Percentiles rank a stretch among this genome's conserved stretches.
phyloP scores from a whole-genome alignment of 2,113 vertebrate species.

The Acrocephalus arundinaceus region DNA sequence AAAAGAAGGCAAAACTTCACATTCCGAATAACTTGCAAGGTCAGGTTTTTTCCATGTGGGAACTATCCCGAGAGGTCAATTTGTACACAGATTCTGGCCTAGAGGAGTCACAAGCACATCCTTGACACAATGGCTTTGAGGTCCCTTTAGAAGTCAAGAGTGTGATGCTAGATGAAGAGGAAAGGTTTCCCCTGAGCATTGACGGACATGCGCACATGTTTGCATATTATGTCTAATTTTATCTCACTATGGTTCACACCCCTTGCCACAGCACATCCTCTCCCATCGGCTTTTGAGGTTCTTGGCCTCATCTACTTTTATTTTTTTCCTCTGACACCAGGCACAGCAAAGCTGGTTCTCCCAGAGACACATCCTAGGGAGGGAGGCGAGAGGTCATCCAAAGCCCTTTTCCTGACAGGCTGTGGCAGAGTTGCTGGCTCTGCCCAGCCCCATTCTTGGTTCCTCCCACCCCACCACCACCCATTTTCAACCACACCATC shows the following conservation, averaged over 20 bases:
- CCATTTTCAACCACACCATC: background rate
- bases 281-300: background rate
- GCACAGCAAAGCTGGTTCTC: background rate
- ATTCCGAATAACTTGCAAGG: background rate
- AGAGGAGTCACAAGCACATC: background rate
- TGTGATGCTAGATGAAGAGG: accelerated
- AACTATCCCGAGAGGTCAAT: background rate
- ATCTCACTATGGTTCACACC: background rate
- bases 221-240: background rate
- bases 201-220: accelerated
- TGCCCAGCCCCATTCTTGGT: background rate
- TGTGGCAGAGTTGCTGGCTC: background rate
- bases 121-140: background rate
- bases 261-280: background rate
- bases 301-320: background rate
- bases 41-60: background rate
- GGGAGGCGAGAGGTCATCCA: background rate
- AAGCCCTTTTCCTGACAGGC: background rate
- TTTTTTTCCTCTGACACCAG: background rate
- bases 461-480: background rate
- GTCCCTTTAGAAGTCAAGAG: background rate
- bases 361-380: background rate
- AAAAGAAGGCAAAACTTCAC: background rate
- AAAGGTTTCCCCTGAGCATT: background rate
- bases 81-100: background rate